Conservation (phyloP, 2,113 vertebrate species). For the Donacobius atricapilla region DNA sequence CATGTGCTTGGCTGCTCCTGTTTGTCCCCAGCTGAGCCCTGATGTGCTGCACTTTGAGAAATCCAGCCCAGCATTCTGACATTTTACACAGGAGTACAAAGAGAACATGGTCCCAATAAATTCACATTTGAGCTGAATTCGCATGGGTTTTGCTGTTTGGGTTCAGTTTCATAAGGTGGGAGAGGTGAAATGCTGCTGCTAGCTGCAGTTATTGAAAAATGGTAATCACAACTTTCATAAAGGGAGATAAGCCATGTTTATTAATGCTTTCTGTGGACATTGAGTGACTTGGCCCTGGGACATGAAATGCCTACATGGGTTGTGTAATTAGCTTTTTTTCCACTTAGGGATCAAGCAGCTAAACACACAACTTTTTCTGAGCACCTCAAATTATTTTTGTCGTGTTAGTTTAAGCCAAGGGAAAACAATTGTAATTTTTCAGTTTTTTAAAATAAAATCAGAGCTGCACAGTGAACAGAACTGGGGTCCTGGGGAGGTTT, state of each 20-base stretch:
- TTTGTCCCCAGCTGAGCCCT: not conserved
- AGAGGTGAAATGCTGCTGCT: not conserved
- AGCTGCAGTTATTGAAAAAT: conserved; percentile 10
- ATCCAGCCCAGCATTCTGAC: not conserved
- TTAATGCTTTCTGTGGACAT: not conserved
- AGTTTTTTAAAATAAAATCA: not conserved
- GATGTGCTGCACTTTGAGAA: not conserved
- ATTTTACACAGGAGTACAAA: not conserved
- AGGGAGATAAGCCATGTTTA: not conserved
- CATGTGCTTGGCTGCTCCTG: not conserved
- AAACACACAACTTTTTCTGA: not conserved
- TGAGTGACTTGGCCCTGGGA: not conserved
- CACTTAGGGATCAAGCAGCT: not conserved
- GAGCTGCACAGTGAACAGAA: not conserved
- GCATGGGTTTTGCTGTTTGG: not conserved
- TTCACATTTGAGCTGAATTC: not conserved
- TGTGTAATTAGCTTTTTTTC: not conserved
- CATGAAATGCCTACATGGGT: not conserved
- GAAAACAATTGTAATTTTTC: not conserved
- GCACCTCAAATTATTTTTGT: not conserved
- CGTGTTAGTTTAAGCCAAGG: not conserved
- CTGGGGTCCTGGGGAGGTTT: not conserved
- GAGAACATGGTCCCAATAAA: not conserved
- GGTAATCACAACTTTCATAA: not conserved
- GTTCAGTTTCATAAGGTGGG: not conserved